phyloP scores from a whole-genome alignment of 2,888 invertebrate genomes.

The Cerastis leucographa region DNA sequence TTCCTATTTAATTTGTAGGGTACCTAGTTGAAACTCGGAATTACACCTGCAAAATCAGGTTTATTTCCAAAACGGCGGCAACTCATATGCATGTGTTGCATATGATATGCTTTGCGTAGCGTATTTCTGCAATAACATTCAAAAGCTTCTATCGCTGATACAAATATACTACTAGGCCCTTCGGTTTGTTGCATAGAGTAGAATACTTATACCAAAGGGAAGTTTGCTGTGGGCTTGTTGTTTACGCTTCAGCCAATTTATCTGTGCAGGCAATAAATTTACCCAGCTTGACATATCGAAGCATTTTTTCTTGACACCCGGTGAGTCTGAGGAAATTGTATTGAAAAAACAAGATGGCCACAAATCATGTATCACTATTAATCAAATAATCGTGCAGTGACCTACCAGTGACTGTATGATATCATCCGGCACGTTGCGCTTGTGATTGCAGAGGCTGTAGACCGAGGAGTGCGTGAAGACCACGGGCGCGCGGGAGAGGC shows the following conservation, averaged over 20 bases:
- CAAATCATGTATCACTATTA: not conserved
- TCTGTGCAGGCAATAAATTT: no score
- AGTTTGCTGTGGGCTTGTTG: no score
- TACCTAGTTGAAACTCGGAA: not conserved
- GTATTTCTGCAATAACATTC: not conserved
- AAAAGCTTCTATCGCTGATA: not conserved
- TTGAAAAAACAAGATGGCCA: not conserved
- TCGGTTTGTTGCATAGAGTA: not conserved
- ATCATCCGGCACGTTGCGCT: constrained; percentile 93
- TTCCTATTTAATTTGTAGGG: not conserved
- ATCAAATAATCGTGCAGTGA: not conserved
- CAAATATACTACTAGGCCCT: not conserved
- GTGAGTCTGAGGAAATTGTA: not conserved
- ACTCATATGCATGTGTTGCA: not conserved
- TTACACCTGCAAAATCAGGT: not conserved
- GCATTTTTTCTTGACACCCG: no score
- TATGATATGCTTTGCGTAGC: not conserved
- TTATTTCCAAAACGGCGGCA: not conserved
- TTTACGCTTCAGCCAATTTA: not conserved
- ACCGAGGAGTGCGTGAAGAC: constrained; percentile 95
- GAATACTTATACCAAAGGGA: no score
- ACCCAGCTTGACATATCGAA: no score
- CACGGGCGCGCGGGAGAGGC: constrained; percentile 92
- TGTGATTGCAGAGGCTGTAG: constrained; percentile 93
- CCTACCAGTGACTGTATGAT: constrained; percentile 90